A percentile compares a stretch with the other conserved stretches of the same genome.
Conservation (phyloP, 2,888 invertebrate genomes). For the Hyppa rectilinea region DNA sequence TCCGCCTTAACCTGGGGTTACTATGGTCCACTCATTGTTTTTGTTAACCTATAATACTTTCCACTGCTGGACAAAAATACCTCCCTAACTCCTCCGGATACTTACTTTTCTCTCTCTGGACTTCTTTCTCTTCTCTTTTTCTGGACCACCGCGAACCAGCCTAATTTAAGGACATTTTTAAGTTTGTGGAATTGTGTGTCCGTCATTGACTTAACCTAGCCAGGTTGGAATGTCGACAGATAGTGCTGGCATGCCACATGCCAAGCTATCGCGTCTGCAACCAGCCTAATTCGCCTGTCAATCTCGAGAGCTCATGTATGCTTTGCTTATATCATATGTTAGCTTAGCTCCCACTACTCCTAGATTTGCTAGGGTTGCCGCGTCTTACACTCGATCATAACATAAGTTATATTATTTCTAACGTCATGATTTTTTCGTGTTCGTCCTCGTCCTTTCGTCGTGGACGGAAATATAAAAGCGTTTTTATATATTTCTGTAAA, state of each 20-base stretch:
- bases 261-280: conserved; percentile 28
- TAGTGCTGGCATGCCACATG: background rate
- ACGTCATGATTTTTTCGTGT: background rate
- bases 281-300: conserved; percentile 37
- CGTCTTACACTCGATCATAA: background rate
- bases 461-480: background rate
- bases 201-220: conserved; percentile 7
- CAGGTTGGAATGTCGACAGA: conserved; percentile 2
- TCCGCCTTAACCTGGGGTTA: too few species aligned
- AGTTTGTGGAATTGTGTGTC: background rate
- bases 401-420: background rate
- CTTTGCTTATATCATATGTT: conserved; percentile 47
- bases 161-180: background rate
- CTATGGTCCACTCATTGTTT: background rate
- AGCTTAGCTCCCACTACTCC: conserved; percentile 22
- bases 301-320: conserved; percentile 31
- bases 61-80: too few species aligned
- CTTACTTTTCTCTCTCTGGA: too few species aligned
- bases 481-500: background rate
- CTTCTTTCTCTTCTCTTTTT: background rate
- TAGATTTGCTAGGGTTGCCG: conserved; percentile 45
- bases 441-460: background rate
- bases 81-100: too few species aligned
- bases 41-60: background rate
- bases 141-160: background rate